Evolutionary conservation across 2,888 invertebrate species (phyloP).

Genomic region (Archips crataeganus): DNA sequence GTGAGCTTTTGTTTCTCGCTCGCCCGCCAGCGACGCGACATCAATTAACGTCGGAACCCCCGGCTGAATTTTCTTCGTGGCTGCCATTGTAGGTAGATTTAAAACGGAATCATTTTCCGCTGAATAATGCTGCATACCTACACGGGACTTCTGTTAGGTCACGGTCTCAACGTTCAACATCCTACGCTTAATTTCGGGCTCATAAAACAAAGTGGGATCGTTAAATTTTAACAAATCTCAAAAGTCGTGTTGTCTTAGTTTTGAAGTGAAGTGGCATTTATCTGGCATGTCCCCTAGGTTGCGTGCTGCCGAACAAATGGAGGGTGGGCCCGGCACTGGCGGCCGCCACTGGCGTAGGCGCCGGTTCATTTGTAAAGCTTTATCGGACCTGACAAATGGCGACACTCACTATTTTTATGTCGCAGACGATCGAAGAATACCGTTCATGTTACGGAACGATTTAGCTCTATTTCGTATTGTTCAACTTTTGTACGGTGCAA

Average conservation of each 20-base stretch:
- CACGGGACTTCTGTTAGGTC: conserved; percentile 33
- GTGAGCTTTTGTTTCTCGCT: conserved; percentile 84
- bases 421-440: conserved; percentile 68
- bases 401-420: conserved; percentile 76
- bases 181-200: conserved; percentile 35
- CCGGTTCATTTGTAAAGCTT: conserved; percentile 80
- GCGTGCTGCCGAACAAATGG: conserved; percentile 75
- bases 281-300: conserved; percentile 68
- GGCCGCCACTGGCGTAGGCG: conserved; percentile 67
- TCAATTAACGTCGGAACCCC: conserved; percentile 82
- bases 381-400: conserved; percentile 77
- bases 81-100: conserved; percentile 72
- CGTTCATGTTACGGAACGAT: conserved; percentile 53
- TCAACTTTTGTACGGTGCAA: conserved; percentile 47
- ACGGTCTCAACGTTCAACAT: conserved; percentile 11
- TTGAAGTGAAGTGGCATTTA: conserved; percentile 68
- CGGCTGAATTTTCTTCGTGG: conserved; percentile 79
- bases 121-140: conserved; percentile 54
- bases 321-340: conserved; percentile 65
- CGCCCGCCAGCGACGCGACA: conserved; percentile 80
- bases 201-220: conserved; percentile 50
- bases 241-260: conserved; percentile 62
- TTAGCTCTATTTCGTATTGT: conserved; percentile 50
- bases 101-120: conserved; percentile 67
- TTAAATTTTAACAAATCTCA: conserved; percentile 59